Evolutionary conservation across 1,140 invertebrate genomes (phyloP).

Genomic region (Zaprionus africanus): DNA sequence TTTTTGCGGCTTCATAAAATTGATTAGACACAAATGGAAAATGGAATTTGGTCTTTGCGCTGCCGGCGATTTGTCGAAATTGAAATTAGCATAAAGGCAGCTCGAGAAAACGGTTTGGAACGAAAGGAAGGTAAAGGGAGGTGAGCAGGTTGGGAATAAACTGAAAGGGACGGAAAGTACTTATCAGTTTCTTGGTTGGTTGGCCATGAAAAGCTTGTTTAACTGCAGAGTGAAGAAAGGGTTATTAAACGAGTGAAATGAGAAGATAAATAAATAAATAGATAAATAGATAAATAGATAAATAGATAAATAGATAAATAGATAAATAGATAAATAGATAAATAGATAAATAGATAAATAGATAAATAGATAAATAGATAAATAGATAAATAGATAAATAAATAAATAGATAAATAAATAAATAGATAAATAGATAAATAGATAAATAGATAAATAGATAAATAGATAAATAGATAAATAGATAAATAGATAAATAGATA

Average conservation of each 20-base stretch:
- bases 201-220: background rate
- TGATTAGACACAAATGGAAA: slow-evolving; percentile 59
- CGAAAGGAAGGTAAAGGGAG: background rate
- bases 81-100: slow-evolving; percentile 12
- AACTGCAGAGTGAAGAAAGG: background rate
- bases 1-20: slow-evolving; percentile 58
- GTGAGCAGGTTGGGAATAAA: background rate
- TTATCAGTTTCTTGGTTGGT: background rate
- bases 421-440: no score
- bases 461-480: background rate
- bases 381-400: no score
- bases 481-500: background rate
- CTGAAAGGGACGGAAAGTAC: background rate
- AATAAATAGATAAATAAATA: no score
- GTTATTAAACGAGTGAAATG: background rate
- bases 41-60: slow-evolving; percentile 27
- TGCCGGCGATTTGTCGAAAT: slow-evolving; percentile 22
- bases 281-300: background rate
- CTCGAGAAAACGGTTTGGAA: background rate
- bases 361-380: no score
- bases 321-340: background rate
- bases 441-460: no score
- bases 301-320: background rate
- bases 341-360: background rate
- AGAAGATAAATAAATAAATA: background rate